phyloP scores from a whole-genome alignment of 2,113 vertebrate species.

The rat (Rattus norvegicus) region GRCr8 NC_086035.1:8784001-8784500 shows the following conservation, averaged over 20 bases:
- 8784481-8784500: constrained; percentile 34
- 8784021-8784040: constrained; percentile 80
- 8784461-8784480: constrained; percentile 51
- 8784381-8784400: constrained; percentile 91
- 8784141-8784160: constrained; percentile 87
- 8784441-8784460: constrained; percentile 69
- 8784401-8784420: constrained; percentile 91
- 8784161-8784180: constrained; percentile 89
- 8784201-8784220: constrained; percentile 92
- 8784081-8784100: constrained; percentile 91
- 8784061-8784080: constrained; percentile 91
- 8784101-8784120: constrained; percentile 92
- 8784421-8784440: constrained; percentile 74
- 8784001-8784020: not conserved
- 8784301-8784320: constrained; percentile 96
- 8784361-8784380: constrained; percentile 87
- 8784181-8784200: constrained; percentile 93
- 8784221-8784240: constrained; percentile 91
- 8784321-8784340: constrained; percentile 82
- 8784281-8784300: constrained; percentile 90
- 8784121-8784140: constrained; percentile 87
- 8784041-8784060: constrained; percentile 91
- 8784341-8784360: constrained; percentile 76
- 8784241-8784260: constrained; percentile 86
- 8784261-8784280: constrained; percentile 90